Base-by-base conservation (phyloP, 2,797 vertebrate genomes). In the Podarcis lilfordi region DNA sequence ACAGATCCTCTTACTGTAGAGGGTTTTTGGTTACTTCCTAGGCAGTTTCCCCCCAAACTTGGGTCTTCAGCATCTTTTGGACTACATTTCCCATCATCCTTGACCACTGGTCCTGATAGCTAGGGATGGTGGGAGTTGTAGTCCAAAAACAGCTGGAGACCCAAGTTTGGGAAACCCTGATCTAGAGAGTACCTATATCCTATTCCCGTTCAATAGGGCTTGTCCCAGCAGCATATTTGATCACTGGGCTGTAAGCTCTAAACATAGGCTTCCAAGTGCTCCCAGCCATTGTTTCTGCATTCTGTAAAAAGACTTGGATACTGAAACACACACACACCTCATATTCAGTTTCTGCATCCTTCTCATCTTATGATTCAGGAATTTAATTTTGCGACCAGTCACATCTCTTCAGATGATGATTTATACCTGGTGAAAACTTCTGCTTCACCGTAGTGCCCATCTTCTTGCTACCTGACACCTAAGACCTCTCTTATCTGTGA, bases 371-470 rank as follows among this genome's bases (percentile, higher is more conserved):
- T 1, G 80, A 8, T 1, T 5, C 86, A 82, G 29, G 80, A 37
- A 1, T 76, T 85, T 8, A 35, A 3, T 66, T 89, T 76, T 79
- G 35, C 1, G 87, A 84, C 71, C 82, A 76, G 85, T 78, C 0
- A 0, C 82, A 59, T 87, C 55, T 61, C 0, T 66, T 59, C 71
- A 76, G 27, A 27, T 37, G 23, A 61, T 32, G 15, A 86, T 40
- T 64, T 88, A 84, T 17, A 82, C 81, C 86, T 76, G 80, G 69
- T 55, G 32, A 68, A 82, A 82, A 80, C 37, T 4, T 40, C 17
- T 77, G 40, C 19, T 68, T 69, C 59, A 43, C 91, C 88, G 85
- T 37, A 82, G 91, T 91, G 0, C 78, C 88, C 88, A 89, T 91
- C 85, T 87, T 82, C 77, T 91, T 80, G 81, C 79, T 0, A 0